Conservation (phyloP, 2,888 invertebrate species). For the Cheiracanthium punctorium region DNA sequence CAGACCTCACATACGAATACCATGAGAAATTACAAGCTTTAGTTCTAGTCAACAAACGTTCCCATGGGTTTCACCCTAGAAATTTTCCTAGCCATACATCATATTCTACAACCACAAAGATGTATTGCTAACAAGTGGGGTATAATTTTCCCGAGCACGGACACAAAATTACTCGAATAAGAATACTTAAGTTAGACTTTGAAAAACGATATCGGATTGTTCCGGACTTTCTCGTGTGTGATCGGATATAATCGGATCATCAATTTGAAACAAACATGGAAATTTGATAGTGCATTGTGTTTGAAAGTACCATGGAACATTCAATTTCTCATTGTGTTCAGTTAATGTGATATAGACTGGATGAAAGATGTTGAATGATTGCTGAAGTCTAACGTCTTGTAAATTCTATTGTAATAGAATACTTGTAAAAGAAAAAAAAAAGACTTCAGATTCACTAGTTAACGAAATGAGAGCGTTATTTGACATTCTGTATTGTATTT, state of each 20-base stretch:
- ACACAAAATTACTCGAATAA: conserved; percentile 3
- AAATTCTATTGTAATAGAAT: not conserved
- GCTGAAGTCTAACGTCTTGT: not conserved
- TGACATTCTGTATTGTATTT: too few relatives aligned
- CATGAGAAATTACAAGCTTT: too few relatives aligned
- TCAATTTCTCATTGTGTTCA: not conserved
- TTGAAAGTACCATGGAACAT: not conserved
- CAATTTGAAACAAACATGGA: conserved; percentile 24
- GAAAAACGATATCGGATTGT: conserved; percentile 65
- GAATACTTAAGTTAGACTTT: conserved; percentile 11
- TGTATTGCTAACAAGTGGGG: not conserved
- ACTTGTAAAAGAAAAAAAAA: not conserved
- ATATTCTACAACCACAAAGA: not conserved
- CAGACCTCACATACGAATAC: too few relatives aligned
- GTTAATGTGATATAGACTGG: not conserved
- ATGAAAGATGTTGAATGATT: not conserved
- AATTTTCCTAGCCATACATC: not conserved
- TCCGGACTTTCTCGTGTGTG: conserved; percentile 14
- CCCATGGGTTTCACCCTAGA: not conserved
- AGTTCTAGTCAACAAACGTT: too few relatives aligned
- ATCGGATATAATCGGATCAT: conserved; percentile 26
- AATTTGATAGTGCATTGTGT: conserved; percentile 55
- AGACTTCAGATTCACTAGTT: not conserved
- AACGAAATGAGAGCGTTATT: too few relatives aligned
- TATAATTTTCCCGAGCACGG: not conserved